Evolutionary conservation across 2,888 invertebrate genomes (phyloP).

Genomic region (Keiferia lycopersicella): DNA sequence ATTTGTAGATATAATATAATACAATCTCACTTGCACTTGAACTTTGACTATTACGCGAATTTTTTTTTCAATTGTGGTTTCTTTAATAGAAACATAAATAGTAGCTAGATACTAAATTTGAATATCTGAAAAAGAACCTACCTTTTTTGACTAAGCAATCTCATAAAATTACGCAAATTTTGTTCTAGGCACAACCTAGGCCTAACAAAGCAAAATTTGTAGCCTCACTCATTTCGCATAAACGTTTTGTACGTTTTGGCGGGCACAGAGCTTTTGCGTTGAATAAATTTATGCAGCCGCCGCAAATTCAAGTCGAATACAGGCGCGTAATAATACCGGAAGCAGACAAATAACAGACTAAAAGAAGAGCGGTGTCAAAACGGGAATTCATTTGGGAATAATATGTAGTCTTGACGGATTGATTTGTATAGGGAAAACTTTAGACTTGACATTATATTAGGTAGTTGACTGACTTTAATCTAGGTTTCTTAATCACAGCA

Average conservation of each 20-base stretch:
- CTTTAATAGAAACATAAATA: too few relatives aligned
- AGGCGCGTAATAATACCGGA: constrained; percentile 4
- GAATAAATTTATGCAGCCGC: constrained; percentile 25
- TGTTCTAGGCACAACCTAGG: neutral
- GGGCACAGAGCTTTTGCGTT: constrained; percentile 19
- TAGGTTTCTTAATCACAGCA: too few relatives aligned
- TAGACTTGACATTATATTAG: too few relatives aligned
- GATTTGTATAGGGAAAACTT: too few relatives aligned
- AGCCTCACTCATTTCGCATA: constrained; percentile 19
- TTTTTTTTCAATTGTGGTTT: too few relatives aligned
- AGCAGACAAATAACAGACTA: neutral
- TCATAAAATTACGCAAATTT: constrained; percentile 15
- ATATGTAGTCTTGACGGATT: too few relatives aligned
- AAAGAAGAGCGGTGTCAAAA: constrained; percentile 1
- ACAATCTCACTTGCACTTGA: too few relatives aligned
- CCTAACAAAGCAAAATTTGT: constrained; percentile 22
- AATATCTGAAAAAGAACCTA: neutral
- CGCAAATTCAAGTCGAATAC: constrained; percentile 19
- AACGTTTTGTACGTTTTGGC: constrained; percentile 25
- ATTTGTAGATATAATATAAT: too few relatives aligned
- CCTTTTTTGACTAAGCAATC: neutral
- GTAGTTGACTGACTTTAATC: too few relatives aligned
- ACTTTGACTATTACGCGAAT: too few relatives aligned
- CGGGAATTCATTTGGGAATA: neutral
- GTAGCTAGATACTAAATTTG: too few relatives aligned